Conservation (phyloP, 2,113 vertebrate genomes). For the Myocastor coypus region DNA sequence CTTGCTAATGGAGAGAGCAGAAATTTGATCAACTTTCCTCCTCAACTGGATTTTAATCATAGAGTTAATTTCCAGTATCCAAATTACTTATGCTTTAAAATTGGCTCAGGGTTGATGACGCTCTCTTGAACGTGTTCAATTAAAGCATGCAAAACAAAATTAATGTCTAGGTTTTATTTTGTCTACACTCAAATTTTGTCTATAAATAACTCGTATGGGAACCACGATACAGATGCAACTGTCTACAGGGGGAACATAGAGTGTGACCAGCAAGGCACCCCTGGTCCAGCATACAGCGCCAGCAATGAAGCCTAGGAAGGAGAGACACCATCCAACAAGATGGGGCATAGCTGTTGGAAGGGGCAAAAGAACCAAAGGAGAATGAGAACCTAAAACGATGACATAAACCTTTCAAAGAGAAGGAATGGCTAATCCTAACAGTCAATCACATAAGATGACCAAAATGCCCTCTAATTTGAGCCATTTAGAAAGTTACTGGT, state of each 20-base stretch:
- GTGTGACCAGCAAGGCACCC: not conserved
- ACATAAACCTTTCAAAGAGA: slow-evolving; percentile 18
- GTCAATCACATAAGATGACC: not conserved
- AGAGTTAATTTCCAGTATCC: slow-evolving; percentile 21
- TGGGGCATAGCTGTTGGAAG: not conserved
- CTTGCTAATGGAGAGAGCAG: slow-evolving; percentile 31
- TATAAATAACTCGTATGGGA: not conserved
- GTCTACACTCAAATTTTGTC: slow-evolving; percentile 6
- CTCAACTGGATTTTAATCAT: slow-evolving; percentile 33
- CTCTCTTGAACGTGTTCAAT: slow-evolving; percentile 11
- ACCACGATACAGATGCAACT: not conserved
- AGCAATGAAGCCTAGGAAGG: not conserved
- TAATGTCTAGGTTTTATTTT: slow-evolving; percentile 26
- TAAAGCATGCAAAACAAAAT: slow-evolving; percentile 34
- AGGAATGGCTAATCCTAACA: not conserved
- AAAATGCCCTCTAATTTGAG: not conserved
- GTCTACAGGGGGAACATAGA: not conserved
- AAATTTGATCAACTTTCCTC: not conserved
- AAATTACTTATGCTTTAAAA: slow-evolving; percentile 19
- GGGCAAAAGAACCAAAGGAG: not conserved
- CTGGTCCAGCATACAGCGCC: not conserved
- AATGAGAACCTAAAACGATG: not conserved
- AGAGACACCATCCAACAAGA: not conserved
- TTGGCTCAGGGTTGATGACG: not conserved
- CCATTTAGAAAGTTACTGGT: slow-evolving; percentile 28